A percentile compares a stretch with the other conserved stretches of the same genome.
phyloP scores from a whole-genome alignment of 2,888 invertebrate species.

The Stenchaetothrips biformis region DNA sequence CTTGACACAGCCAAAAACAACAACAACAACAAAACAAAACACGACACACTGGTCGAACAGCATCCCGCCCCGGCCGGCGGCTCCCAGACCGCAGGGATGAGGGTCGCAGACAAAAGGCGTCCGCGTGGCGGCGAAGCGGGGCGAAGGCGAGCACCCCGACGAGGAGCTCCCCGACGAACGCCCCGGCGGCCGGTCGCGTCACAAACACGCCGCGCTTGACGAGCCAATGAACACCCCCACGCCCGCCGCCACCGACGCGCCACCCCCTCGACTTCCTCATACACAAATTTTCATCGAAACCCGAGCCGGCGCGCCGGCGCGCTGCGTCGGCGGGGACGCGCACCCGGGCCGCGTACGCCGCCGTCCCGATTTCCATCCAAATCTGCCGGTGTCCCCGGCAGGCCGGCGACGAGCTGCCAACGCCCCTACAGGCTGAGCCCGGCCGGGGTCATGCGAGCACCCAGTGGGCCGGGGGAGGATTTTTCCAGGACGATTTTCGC shows the following conservation, averaged over 20 bases:
- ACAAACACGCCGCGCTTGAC: conserved; percentile 18
- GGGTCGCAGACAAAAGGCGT: conserved; percentile 7
- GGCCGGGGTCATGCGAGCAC: conserved; percentile 1
- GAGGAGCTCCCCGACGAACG: neutral
- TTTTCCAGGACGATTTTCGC: conserved; percentile 26
- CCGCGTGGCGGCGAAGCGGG: neutral
- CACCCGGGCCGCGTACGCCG: neutral
- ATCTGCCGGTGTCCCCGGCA: neutral
- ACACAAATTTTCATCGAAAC: conserved; percentile 24
- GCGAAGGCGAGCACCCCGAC: neutral
- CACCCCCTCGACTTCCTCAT: neutral
- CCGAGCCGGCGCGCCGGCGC: neutral
- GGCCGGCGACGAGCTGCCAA: neutral
- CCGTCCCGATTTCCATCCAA: conserved; percentile 12
- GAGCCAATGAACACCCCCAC: conserved; percentile 18
- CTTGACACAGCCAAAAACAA: conserved; percentile 7
- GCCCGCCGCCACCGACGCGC: no score
- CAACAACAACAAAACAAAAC: conserved; percentile 9
- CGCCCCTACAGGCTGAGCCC: neutral
- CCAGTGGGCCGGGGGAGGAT: conserved; percentile 13
- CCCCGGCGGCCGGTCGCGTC: neutral
- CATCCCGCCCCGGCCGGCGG: conserved; percentile 9
- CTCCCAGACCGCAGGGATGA: conserved; percentile 14
- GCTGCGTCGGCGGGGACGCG: neutral
- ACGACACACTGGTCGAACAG: conserved; percentile 22